Evolutionary conservation across 1,140 invertebrate species (phyloP), one percentile per base, ranked within the genome.

Genomic region (Dufourea novaeangliae): DNA sequence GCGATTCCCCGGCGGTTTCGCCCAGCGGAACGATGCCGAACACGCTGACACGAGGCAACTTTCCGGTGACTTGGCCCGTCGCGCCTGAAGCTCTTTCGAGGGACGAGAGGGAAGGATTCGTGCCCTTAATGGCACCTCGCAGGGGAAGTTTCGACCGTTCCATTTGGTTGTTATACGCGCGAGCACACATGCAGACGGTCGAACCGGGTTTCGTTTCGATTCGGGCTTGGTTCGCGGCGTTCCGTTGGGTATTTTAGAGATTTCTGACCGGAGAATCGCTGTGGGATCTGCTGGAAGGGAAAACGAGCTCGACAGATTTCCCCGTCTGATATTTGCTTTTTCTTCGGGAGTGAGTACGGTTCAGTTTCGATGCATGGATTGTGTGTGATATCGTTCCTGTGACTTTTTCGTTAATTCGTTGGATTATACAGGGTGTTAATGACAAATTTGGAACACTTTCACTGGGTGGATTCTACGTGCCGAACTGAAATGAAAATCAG

Each of bases 121-220:
- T 50, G n/a, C 46, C 46, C 20, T 50, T 50, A 50, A 50, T 50
- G 46, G 46, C 46, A 50, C n/a, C 46, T 50, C 46, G 41, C 46
- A 17, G 46, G 46, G n/a, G 46, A 50, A 50, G 20, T 50, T 50
- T 50, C 46, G 20, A n/a, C 46, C 46, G 46, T 50, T 50, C n/a
- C 46, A n/a, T n/a, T n/a, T 50, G 46, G 46, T 50, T 50, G n/a
- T 50, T 50, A 50, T 50, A 50, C 46, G 46, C 46, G 46, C 46
- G 46, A 50, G 46, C 46, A 46, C 44, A 46, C 44, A 46, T 20
- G 44, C 44, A 44, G 41, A 44, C 41, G 17, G 41, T 44, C 41
- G 44, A 20, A 46, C 44, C 44, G n/a, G n/a, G 44, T 46, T 46
- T 46, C 44, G 44, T 20, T 46, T 46, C n/a, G 17, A 20, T 46